A percentile compares a stretch with the other conserved stretches of the same genome.
Evolutionary conservation across 2,888 invertebrate genomes (phyloP).

Genomic region (Leptarthrus brevirostris): DNA sequence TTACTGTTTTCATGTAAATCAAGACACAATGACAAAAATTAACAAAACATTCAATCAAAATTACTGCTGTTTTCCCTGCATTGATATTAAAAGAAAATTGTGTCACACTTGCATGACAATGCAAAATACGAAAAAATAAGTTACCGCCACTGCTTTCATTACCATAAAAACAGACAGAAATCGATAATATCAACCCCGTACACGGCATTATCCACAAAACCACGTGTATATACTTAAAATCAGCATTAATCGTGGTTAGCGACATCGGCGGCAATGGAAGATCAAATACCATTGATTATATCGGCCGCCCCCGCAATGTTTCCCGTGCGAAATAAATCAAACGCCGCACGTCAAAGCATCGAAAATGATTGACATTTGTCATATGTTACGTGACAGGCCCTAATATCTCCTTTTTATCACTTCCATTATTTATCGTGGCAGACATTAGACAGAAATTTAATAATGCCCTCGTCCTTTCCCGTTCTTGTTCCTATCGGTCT

Average conservation of each 20-base stretch:
- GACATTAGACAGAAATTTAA: slow-evolving; percentile 53
- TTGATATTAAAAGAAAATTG: no score
- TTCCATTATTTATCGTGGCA: slow-evolving; percentile 52
- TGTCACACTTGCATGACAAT: slow-evolving; percentile 27
- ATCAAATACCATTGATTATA: slow-evolving; percentile 35
- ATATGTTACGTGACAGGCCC: slow-evolving; percentile 54
- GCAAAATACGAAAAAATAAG: background rate
- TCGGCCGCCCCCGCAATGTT: background rate
- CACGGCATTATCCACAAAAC: slow-evolving; percentile 36
- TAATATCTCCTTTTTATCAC: slow-evolving; percentile 55
- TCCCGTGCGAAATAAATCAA: slow-evolving; percentile 49
- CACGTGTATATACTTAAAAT: slow-evolving; percentile 41
- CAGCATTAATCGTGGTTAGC: slow-evolving; percentile 28
- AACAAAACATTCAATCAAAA: no score
- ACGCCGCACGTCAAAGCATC: slow-evolving; percentile 51
- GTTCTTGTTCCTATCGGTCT: background rate
- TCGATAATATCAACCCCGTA: slow-evolving; percentile 14
- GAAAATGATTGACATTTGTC: slow-evolving; percentile 54
- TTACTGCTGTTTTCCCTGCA: no score
- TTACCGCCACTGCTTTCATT: background rate
- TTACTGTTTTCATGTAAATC: no score
- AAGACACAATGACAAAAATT: no score
- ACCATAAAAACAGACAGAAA: slow-evolving; percentile 26
- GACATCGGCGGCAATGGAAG: no score
- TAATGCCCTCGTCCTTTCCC: slow-evolving; percentile 35